Conservation (phyloP, 1,140 invertebrate genomes). For the Bursaphelenchus mucronatus region DNA sequence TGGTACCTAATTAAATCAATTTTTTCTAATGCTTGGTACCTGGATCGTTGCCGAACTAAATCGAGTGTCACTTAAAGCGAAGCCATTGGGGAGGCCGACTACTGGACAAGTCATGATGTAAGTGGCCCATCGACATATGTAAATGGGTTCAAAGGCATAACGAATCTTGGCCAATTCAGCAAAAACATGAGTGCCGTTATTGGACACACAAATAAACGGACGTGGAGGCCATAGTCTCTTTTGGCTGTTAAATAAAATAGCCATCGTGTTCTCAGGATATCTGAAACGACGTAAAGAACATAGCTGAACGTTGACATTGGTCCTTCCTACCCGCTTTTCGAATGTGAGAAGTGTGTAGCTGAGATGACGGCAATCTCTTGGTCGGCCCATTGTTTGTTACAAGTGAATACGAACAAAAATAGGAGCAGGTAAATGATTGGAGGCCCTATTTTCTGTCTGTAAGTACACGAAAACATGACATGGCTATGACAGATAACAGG, state of each 20-base stretch:
- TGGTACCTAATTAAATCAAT: conserved; percentile 44
- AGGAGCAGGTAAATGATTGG: conserved; percentile 1
- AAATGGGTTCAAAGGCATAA: conserved; percentile 36
- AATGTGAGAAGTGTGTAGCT: conserved; percentile 34
- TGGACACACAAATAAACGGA: conserved; percentile 39
- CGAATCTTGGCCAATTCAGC: conserved; percentile 27
- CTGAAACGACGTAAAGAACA: conserved; percentile 29
- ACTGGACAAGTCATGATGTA: conserved; percentile 40
- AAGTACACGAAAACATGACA: no score
- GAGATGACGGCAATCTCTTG: conserved; percentile 46
- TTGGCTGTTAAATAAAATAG: conserved; percentile 50
- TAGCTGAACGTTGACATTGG: neutral
- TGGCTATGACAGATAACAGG: no score
- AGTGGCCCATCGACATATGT: conserved; percentile 52
- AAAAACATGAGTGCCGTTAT: conserved; percentile 29
- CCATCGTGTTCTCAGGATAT: conserved; percentile 51
- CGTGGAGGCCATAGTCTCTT: conserved; percentile 47
- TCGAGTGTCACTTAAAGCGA: conserved; percentile 29
- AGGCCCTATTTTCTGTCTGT: no score
- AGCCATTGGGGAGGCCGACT: conserved; percentile 30
- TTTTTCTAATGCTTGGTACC: conserved; percentile 12
- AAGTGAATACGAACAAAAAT: conserved; percentile 22
- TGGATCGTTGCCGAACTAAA: conserved; percentile 31
- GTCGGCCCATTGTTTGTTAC: conserved; percentile 20
- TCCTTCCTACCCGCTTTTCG: conserved; percentile 11